Percentiles rank a stretch among this genome's conserved stretches.
Evolutionary conservation across 2,888 invertebrate genomes (phyloP).

Genomic region (Netelia melanura): DNA sequence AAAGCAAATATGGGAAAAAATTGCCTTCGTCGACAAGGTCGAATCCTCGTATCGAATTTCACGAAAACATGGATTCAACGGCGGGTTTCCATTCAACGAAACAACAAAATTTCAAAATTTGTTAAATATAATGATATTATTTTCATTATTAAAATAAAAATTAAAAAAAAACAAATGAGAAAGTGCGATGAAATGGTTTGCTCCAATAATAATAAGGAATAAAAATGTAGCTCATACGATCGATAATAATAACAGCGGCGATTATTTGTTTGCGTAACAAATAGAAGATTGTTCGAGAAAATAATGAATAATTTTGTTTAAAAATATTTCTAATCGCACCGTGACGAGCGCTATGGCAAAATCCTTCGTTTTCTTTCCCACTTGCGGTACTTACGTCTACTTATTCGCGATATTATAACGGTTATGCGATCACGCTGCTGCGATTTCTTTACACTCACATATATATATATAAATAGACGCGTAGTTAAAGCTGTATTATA

Average conservation of each 20-base stretch:
- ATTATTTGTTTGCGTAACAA: no score
- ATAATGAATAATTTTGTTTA: neutral
- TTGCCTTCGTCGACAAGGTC: no score
- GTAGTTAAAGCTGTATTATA: slow-evolving; percentile 6
- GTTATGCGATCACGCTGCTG: slow-evolving; percentile 50
- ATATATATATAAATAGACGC: slow-evolving; percentile 1
- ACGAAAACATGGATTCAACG: neutral
- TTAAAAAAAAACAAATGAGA: no score
- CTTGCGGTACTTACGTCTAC: slow-evolving; percentile 24
- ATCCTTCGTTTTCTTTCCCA: slow-evolving; percentile 25
- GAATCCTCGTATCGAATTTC: neutral
- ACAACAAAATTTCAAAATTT: no score
- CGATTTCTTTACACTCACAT: slow-evolving; percentile 5
- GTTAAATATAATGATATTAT: no score
- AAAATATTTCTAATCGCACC: neutral
- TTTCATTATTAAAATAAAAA: no score
- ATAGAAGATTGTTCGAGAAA: neutral
- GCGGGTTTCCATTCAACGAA: no score
- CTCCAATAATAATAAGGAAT: no score
- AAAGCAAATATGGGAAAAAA: no score
- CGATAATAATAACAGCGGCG: neutral
- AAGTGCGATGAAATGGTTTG: no score
- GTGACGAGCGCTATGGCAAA: neutral
- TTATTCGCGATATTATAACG: slow-evolving; percentile 37
- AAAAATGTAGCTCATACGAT: no score